Evolutionary conservation across 2,797 vertebrate genomes (phyloP).

Genomic region (Sphaeramia orbicularis): DNA sequence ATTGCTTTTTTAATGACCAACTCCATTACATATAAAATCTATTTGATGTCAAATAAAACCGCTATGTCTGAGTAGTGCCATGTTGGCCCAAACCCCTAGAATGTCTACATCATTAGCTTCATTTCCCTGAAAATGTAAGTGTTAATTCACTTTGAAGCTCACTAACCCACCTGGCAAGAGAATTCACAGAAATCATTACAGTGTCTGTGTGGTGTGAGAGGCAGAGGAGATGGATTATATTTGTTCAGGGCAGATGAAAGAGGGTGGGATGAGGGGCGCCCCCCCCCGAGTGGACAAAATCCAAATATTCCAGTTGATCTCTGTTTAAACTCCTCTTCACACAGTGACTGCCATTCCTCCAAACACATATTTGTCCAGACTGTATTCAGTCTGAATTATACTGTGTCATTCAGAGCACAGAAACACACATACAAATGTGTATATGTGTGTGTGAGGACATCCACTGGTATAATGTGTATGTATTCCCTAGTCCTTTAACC

Average conservation of each 20-base stretch:
- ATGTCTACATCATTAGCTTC: not conserved
- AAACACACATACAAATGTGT: too few species aligned
- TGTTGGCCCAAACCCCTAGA: not conserved
- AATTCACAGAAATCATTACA: constrained; percentile 2
- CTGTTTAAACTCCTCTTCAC: constrained; percentile 21
- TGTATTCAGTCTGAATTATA: constrained; percentile 33
- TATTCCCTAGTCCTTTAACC: too few species aligned
- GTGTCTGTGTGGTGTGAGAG: not conserved
- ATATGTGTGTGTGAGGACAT: too few species aligned
- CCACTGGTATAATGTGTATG: too few species aligned
- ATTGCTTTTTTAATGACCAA: too few species aligned
- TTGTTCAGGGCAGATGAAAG: constrained; percentile 21
- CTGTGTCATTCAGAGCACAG: constrained; percentile 15
- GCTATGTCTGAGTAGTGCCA: too few species aligned
- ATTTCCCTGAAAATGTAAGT: too few species aligned
- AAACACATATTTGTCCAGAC: constrained; percentile 10
- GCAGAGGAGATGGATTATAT: not conserved
- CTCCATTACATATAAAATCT: too few species aligned
- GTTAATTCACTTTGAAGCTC: not conserved
- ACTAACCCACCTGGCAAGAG: constrained; percentile 7
- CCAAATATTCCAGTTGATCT: constrained; percentile 43
- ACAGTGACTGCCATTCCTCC: constrained; percentile 19
- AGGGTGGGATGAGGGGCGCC: not conserved
- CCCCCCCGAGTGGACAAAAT: constrained; percentile 1
- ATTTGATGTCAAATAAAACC: not conserved